These are phyloP conservation scores for Chrysolina oricalcia DNA, from an alignment of 2,888 invertebrate species.

Conservation along the genomic window DNA sequence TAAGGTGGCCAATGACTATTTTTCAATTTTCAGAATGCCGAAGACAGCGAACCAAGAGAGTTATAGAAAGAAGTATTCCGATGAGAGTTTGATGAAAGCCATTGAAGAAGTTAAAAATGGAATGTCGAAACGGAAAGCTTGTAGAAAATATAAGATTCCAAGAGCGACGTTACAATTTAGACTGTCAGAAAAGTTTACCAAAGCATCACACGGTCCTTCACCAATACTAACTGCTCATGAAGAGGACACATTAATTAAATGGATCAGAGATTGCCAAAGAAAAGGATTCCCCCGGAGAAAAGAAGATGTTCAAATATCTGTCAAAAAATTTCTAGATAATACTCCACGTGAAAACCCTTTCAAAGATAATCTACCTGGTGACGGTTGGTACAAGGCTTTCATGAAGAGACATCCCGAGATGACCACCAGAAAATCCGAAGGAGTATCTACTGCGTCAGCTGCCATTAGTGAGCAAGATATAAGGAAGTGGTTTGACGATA, in stretches of 20 bases:
- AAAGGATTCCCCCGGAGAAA: conserved; percentile 43
- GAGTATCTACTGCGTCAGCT: conserved; percentile 56
- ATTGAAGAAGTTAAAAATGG: background rate
- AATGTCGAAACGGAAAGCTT: conserved; percentile 30
- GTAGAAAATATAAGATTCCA: background rate
- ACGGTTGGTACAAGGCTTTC: conserved; percentile 47
- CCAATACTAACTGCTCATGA: conserved; percentile 28
- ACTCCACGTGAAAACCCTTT: conserved; percentile 44
- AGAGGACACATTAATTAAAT: conserved; percentile 7
- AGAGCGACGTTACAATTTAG: conserved; percentile 39
- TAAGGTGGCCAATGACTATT: background rate
- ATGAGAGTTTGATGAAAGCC: background rate
- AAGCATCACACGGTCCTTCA: conserved; percentile 35
- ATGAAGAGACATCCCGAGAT: conserved; percentile 50
- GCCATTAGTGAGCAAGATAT: conserved; percentile 57
- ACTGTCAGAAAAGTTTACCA: conserved; percentile 37
- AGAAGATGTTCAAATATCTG: conserved; percentile 41
- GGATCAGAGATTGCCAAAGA: conserved; percentile 23
- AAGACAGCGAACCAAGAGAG: background rate
- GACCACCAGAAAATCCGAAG: conserved; percentile 50
- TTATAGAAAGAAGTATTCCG: background rate
- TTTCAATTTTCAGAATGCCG: background rate
- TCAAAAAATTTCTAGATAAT: conserved; percentile 43
- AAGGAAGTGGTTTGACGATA: conserved; percentile 24
- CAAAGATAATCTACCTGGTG: conserved; percentile 37